These are phyloP conservation scores for Heliornis fulica DNA, from an alignment of 2,113 vertebrate genomes.

Conservation along the genomic window DNA sequence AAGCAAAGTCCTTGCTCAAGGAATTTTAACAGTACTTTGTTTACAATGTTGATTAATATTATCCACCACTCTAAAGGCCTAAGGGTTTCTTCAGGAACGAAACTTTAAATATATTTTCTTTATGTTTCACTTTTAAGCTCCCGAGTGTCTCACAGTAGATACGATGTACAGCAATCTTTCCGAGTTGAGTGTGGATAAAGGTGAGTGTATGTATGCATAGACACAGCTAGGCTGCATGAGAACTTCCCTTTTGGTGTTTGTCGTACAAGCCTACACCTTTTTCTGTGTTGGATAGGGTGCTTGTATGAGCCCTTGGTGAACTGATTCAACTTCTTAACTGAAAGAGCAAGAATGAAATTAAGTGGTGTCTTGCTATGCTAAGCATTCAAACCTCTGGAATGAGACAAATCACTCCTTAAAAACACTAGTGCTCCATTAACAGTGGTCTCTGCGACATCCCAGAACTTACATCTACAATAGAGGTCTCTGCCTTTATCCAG, in stretches of 20 bases:
- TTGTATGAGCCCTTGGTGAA: neutral
- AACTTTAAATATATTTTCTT: neutral
- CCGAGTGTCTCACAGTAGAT: neutral
- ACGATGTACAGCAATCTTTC: neutral
- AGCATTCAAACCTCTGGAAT: neutral
- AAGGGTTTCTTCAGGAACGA: neutral
- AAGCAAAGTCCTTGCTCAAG: neutral
- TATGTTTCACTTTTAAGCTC: neutral
- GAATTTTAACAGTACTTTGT: neutral
- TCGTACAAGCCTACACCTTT: neutral
- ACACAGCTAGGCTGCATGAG: neutral
- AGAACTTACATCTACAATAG: neutral
- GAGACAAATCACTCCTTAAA: neutral
- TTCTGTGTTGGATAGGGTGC: neutral
- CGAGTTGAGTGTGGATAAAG: neutral
- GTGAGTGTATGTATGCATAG: accelerated
- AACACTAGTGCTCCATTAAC: neutral
- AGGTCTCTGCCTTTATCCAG: neutral
- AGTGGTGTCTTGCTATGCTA: neutral
- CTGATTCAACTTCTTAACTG: neutral
- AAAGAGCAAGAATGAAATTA: neutral
- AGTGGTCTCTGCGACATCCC: accelerated
- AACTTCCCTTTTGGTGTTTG: neutral
- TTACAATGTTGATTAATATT: neutral
- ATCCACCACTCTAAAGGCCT: neutral